Percentiles rank a stretch among this genome's conserved stretches.
These are phyloP conservation scores for Mastigias papua DNA, from an alignment of 30 jellyfish, hydroid and myxozoan species.

Conservation along the genomic window DNA sequence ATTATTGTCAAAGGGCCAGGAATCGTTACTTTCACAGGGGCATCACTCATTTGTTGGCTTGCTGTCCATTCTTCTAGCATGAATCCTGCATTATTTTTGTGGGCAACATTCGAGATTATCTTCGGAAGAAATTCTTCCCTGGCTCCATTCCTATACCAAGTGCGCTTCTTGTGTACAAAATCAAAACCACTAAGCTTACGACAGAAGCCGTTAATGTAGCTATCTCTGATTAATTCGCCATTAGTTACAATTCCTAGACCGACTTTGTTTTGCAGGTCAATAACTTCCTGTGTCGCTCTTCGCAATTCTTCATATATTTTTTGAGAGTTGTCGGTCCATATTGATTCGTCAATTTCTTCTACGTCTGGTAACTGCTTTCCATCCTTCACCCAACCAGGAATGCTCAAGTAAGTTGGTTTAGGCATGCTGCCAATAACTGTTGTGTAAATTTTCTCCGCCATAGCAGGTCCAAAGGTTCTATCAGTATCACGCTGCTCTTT, in stretches of 20 bases:
- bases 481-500: too few species aligned
- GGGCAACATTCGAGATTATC: slow-evolving; percentile 54
- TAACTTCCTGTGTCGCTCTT: slow-evolving; percentile 71
- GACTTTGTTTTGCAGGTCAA: slow-evolving; percentile 49
- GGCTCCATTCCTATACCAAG: slow-evolving; percentile 54
- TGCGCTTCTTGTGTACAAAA: slow-evolving; percentile 25
- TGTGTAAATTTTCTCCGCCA: slow-evolving; percentile 16
- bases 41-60: slow-evolving; percentile 52
- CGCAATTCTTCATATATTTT: slow-evolving; percentile 26
- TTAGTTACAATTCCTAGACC: slow-evolving; percentile 67
- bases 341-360: slow-evolving; percentile 30
- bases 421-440: slow-evolving; percentile 88
- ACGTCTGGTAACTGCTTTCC: slow-evolving; percentile 47
- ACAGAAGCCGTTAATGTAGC: slow-evolving; percentile 59
- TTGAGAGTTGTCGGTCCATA: background rate
- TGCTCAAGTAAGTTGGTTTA: slow-evolving; percentile 68
- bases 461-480: too few species aligned
- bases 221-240: slow-evolving; percentile 80
- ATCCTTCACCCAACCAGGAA: slow-evolving; percentile 67
- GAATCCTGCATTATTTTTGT: slow-evolving; percentile 20
- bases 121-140: slow-evolving; percentile 57
- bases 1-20: slow-evolving; percentile 90
- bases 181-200: slow-evolving; percentile 73
- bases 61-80: slow-evolving; percentile 70
- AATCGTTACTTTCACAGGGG: slow-evolving; percentile 72